Evolutionary conservation across 2,797 vertebrate genomes (phyloP).

Genomic region (Falco biarmicus): DNA sequence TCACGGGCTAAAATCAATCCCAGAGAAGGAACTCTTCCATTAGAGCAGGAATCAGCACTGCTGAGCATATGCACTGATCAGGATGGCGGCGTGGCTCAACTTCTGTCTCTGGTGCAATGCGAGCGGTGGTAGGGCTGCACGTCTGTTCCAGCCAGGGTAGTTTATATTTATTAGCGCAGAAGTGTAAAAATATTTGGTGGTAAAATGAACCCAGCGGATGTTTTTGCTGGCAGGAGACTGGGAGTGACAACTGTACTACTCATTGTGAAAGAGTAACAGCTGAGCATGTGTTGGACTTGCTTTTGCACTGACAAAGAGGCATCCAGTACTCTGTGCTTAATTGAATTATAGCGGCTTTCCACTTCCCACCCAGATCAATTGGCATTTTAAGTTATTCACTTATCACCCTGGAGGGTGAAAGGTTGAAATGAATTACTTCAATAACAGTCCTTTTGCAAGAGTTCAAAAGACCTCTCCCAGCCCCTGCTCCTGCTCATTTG

Average conservation of each 20-base stretch:
- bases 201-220: conserved; percentile 71
- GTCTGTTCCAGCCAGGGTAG: conserved; percentile 22
- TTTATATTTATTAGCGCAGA: conserved; percentile 69
- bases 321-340: conserved; percentile 64
- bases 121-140: neutral
- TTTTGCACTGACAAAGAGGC: conserved; percentile 32
- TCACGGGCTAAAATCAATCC: neutral
- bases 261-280: conserved; percentile 71
- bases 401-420: conserved; percentile 20
- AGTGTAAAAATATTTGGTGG: conserved; percentile 72
- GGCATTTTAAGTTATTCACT: conserved; percentile 45
- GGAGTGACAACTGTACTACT: conserved; percentile 60
- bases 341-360: conserved; percentile 69
- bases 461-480: neutral
- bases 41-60: neutral
- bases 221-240: conserved; percentile 71
- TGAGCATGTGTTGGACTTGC: conserved; percentile 61
- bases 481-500: neutral
- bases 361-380: conserved; percentile 73
- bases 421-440: neutral
- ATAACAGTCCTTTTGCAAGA: neutral
- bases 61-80: neutral
- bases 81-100: fast-evolving
- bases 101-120: neutral
- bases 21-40: neutral